Base-by-base conservation (phyloP, 2,797 vertebrate species). In the Linurgus olivaceus region DNA sequence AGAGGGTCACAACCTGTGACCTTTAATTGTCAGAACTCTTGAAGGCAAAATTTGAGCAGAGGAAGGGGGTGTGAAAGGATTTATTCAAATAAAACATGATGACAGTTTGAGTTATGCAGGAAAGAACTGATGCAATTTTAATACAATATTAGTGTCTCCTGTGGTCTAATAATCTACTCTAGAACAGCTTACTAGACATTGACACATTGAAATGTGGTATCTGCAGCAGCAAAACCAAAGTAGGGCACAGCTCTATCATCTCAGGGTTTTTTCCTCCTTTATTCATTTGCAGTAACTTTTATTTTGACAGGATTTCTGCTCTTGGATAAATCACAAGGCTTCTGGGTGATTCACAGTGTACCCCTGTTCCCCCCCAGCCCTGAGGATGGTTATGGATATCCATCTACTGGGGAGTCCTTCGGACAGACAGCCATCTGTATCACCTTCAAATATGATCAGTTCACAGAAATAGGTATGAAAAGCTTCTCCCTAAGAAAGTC, bases 341-440 rank as follows among this genome's bases (percentile, higher is more conserved):
- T 99, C 97, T 99, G 99, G 99, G 85, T 99, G 78, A 98, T 98
- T 59, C 99, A 99, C 98, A 99, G 98, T 19, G 97, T 99, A 78
- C 99, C 99, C 20, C 97, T 97, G 82, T 99, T 99, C 96, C 98
- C 99, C 55, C 98, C 98, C 7, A 88, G 97, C 94, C 98, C 98
- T 28, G 98, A 99, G 96, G 97, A 95, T 40, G 98, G 98, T 76
- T 99, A 98, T 88, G 86, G 92, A 38, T 99, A 99, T 97, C 99
- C 99, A 31, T 86, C 97, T 50, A 97, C 98, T 12, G 99, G 98
- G 31, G 98, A 97, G 97, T 88, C 94, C 78, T 98, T 98, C 0
- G 99, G 99, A 55, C 99, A 99, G 96, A 98, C 97, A 0, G 98
- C 98, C 85, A 97, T 99, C 80, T 99, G 99, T 51, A 68, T 99